Evolutionary conservation across 2,113 vertebrate species (phyloP).

Genomic region (Epinephelus lanceolatus): DNA sequence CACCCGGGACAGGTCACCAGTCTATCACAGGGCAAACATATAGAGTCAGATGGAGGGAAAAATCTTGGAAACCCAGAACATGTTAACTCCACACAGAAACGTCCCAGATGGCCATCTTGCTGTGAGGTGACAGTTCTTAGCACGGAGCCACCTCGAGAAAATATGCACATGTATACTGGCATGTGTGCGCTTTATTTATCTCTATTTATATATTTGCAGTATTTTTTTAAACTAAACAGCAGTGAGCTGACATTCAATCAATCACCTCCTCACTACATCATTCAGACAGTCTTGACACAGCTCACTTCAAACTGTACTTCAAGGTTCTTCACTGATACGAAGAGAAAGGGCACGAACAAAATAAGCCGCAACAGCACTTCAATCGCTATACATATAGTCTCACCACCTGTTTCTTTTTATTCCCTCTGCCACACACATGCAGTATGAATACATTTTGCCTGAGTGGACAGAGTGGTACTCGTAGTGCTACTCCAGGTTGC

Average conservation of each 20-base stretch:
- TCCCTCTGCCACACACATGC: not conserved
- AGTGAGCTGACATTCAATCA: not conserved
- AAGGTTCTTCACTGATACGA: not conserved
- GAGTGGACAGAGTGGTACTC: not conserved
- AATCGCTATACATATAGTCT: not conserved
- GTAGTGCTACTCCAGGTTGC: not conserved
- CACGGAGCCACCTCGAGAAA: not conserved
- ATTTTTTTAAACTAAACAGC: not conserved
- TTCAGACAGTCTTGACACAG: not conserved
- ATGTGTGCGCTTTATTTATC: not conserved
- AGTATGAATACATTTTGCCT: not conserved
- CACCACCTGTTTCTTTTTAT: not conserved
- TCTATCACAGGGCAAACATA: not conserved
- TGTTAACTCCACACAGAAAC: not conserved
- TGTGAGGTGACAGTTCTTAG: not conserved
- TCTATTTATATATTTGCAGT: not conserved
- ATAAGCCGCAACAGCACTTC: not conserved
- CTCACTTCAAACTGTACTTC: slow-evolving; percentile 2
- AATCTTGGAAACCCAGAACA: not conserved
- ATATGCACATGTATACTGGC: not conserved
- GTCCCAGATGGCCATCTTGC: not conserved
- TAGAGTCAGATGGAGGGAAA: not conserved
- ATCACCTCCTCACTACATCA: not conserved
- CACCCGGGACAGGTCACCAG: not conserved
- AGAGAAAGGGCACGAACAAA: not conserved